Conservation (phyloP, 2,113 vertebrate species). For the Phaethornis superciliosus region DNA sequence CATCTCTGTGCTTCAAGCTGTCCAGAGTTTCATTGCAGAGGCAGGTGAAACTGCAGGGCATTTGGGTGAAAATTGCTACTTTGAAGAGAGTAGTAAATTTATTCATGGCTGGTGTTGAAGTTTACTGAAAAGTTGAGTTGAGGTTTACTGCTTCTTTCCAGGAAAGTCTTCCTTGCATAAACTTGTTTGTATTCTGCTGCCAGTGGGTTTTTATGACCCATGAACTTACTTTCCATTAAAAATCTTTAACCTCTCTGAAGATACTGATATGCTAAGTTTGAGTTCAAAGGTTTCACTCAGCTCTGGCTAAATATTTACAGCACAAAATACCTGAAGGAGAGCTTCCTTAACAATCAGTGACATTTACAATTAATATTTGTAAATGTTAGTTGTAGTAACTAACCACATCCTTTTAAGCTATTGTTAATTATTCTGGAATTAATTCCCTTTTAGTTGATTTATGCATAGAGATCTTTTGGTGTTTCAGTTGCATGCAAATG, state of each 20-base stretch:
- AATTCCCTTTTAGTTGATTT: neutral
- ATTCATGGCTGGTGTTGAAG: neutral
- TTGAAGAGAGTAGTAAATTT: neutral
- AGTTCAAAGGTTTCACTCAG: neutral
- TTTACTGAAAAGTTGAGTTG: neutral
- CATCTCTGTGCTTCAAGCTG: neutral
- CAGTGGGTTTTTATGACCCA: neutral
- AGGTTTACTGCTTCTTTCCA: neutral
- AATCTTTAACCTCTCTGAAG: neutral
- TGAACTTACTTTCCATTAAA: neutral
- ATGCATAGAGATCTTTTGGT: neutral
- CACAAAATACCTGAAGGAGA: neutral
- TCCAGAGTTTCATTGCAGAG: neutral
- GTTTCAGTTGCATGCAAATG: accelerated
- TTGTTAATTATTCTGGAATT: neutral
- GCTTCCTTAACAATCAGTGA: neutral
- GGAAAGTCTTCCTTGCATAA: neutral
- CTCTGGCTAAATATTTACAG: neutral
- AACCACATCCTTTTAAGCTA: neutral
- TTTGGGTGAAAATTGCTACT: neutral
- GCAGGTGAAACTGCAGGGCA: neutral
- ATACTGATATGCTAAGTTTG: neutral
- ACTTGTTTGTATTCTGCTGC: neutral
- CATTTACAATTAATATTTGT: neutral
- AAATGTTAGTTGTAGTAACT: neutral